These are phyloP conservation scores for Sarcophaga caerulescens DNA, from an alignment of 2,888 invertebrate genomes.

Conservation along the genomic window DNA sequence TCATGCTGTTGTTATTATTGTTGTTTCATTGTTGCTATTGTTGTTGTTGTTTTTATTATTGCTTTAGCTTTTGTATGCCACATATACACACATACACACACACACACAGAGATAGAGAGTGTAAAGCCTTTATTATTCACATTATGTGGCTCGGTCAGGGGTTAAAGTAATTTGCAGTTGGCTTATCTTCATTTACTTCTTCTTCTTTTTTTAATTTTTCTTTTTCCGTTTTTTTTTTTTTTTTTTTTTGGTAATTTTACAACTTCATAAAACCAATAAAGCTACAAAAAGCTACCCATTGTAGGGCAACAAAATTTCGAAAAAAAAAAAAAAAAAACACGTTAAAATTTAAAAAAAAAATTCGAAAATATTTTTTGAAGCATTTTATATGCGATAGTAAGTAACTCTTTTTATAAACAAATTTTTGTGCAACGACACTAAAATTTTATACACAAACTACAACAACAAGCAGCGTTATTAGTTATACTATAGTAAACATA, in stretches of 20 bases:
- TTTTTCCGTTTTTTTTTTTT: not conserved
- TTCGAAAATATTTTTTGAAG: slow-evolving; percentile 15
- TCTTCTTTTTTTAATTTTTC: not conserved
- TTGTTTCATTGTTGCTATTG: slow-evolving; percentile 8
- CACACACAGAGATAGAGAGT: no score
- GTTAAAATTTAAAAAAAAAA: not conserved
- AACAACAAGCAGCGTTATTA: slow-evolving; percentile 46
- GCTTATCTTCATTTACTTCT: slow-evolving; percentile 63
- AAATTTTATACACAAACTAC: slow-evolving; percentile 17
- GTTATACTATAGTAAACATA: slow-evolving; percentile 47
- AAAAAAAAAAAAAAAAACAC: no score
- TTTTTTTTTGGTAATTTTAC: slow-evolving; percentile 49
- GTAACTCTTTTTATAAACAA: slow-evolving; percentile 30
- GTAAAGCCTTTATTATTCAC: slow-evolving; percentile 45
- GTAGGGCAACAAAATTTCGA: slow-evolving; percentile 30
- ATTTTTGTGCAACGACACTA: slow-evolving; percentile 36
- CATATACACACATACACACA: not conserved
- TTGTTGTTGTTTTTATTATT: slow-evolving; percentile 36
- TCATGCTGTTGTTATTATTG: slow-evolving; percentile 37
- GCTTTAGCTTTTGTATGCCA: slow-evolving; percentile 34
- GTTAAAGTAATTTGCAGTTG: slow-evolving; percentile 69
- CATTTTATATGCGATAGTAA: slow-evolving; percentile 41
- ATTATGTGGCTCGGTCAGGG: slow-evolving; percentile 55
- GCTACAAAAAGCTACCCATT: slow-evolving; percentile 25
- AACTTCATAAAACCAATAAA: slow-evolving; percentile 68